Base-by-base conservation (phyloP, 2,888 invertebrate species). In the Congeria kusceri region DNA sequence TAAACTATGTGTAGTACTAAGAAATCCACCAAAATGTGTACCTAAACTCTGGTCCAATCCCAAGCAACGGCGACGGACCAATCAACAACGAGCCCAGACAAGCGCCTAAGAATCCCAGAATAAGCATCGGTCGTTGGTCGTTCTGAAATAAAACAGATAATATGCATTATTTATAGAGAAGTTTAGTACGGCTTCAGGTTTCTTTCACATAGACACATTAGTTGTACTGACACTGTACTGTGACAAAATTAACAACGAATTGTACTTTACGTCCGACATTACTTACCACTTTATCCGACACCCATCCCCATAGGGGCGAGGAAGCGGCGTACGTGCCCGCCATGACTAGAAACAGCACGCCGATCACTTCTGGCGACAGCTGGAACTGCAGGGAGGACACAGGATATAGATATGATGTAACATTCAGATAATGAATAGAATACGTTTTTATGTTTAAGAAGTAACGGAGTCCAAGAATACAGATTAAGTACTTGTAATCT, bases 31-130 rank as follows among this genome's bases (percentile, higher is more conserved):
- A 5, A 11, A 5, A 39, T 13, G 32, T 39, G 79, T 83, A 88
- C 87, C 84, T 80, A 68, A 78, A 85, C 25, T 74, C 74, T 25
- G 68, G 47, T 23, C 57, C 72, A 25, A 90, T 79, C 1, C 87
- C 86, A 23, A 88, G 49, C 7, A 89, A 29, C 20, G 86, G 96
- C 0, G 96, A 96, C 0, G 97, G 97, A n/a, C 97, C 98, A 20
- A 97, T 95, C 0, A 97, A 94, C 77, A 95, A 93, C 91, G 97
- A 97, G 5, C 96, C 96, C 0, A 94, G 91, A 3, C 96, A 78
- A 7, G 86, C 86, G 11, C 87, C 63, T 5, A 88, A 25, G 64
- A 90, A 92, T 0, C 92, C 92, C n/a, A 87, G 59, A 11, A 90
- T 81, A 62, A 91, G 80, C 25, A 93, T 64, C 1, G 82, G 66